Base-by-base conservation (phyloP, 2,797 vertebrate genomes). In the Sebastes kiyomatsui region DNA sequence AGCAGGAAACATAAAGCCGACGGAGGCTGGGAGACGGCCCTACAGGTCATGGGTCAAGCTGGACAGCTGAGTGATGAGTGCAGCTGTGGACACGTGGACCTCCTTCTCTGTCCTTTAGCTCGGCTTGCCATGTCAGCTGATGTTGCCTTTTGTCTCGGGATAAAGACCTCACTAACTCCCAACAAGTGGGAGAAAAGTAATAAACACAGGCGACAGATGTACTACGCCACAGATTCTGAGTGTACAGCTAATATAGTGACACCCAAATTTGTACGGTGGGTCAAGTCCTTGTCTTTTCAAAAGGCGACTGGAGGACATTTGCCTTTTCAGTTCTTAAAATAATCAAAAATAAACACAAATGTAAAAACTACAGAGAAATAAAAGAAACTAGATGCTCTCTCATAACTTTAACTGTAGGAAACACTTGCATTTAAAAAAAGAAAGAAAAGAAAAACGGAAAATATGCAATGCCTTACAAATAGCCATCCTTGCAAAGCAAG, bases 41-140 rank as follows among this genome's bases (percentile, higher is more conserved):
- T 64, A 2, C 2, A 18, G 88, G 95, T 95, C 94, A 94, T 23
- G 91, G 95, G 94, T 95, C 92, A 90, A 2, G 10, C 68, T 70
- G 82, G 89, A 93, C 90, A 92, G 93, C 90, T 96, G 96, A 97
- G 91, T 94, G 90, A 96, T 90, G 93, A 91, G 87, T 90, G 93
- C 79, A 94, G 95, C 94, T 94, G 85, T 75, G 82, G 90, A 91
- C 84, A 88, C 62, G 86, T 93, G 91, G 90, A 83, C 86, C 85
- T 87, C 88, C 87, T 87, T 79, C 84, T 79, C 83, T 80, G 71
- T 88, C 75, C 82, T 72, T 81, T 82, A 12, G 75, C 77, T 80
- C 73, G 64, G 71, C 85, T 65, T 68, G 86, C 87, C 88, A 87
- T 92, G 91, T 94, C 92, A 92, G 91, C 92, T 90, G 90, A 94